Percentiles rank a stretch among this genome's conserved stretches.
phyloP scores from a whole-genome alignment of 2,113 vertebrate genomes.

The Pardalotus punctatus region DNA sequence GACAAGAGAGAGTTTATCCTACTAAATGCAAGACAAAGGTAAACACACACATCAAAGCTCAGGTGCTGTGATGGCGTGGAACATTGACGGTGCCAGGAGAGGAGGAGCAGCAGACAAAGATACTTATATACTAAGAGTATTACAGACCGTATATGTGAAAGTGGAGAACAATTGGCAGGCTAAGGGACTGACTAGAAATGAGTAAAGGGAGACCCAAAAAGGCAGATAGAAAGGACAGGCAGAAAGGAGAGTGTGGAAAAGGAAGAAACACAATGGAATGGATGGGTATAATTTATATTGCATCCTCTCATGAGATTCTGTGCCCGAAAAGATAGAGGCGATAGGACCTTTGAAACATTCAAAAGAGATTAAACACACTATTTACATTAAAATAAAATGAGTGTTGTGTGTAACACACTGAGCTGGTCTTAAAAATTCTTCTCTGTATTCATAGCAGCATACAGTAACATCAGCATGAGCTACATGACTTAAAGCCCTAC shows the following conservation, averaged over 20 bases:
- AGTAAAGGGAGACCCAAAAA: background rate
- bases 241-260: background rate
- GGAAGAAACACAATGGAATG: background rate
- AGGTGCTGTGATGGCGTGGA: background rate
- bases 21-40: conserved; percentile 6
- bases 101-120: background rate
- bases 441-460: background rate
- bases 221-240: background rate
- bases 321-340: background rate
- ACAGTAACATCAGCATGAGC: background rate
- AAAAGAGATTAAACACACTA: background rate
- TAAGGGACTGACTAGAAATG: background rate
- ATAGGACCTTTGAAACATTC: background rate
- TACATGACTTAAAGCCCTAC: background rate
- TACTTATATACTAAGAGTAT: background rate
- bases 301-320: background rate
- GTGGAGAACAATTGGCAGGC: background rate
- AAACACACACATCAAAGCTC: background rate
- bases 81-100: background rate
- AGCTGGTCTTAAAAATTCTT: background rate
- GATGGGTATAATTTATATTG: background rate
- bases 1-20: background rate
- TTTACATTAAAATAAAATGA: background rate
- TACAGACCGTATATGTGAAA: background rate
- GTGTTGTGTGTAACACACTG: background rate